Evolutionary conservation across 2,797 vertebrate species (phyloP).

Genomic region (Malurus leucopterus): DNA sequence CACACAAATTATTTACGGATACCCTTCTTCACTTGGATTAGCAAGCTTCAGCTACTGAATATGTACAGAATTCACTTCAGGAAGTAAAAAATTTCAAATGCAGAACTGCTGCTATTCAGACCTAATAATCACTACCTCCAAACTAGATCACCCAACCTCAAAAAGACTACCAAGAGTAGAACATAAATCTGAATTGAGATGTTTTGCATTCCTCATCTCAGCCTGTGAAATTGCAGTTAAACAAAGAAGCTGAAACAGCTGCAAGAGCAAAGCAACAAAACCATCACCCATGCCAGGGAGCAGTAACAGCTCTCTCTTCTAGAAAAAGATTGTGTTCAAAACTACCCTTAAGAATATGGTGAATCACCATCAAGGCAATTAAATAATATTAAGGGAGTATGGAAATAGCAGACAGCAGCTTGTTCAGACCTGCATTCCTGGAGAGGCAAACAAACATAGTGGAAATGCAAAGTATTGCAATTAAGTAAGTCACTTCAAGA

Average conservation of each 20-base stretch:
- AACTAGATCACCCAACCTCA: neutral
- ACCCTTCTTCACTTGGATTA: neutral
- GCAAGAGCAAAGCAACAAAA: neutral
- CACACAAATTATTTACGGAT: neutral
- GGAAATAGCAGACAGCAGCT: neutral
- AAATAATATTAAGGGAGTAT: neutral
- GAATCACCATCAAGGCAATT: neutral
- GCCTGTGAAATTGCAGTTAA: neutral
- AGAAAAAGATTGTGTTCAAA: neutral
- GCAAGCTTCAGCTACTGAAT: neutral
- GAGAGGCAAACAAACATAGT: neutral
- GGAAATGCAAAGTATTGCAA: neutral
- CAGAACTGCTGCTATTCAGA: neutral
- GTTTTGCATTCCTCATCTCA: neutral
- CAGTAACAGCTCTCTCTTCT: neutral
- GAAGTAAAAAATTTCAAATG: neutral
- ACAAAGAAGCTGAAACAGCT: conserved; percentile 8
- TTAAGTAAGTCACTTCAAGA: neutral
- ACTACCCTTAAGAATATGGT: neutral
- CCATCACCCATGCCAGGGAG: neutral
- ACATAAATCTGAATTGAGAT: neutral
- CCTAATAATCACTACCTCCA: neutral
- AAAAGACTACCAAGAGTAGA: neutral
- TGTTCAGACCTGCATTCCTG: neutral
- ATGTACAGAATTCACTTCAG: neutral